phyloP scores from a whole-genome alignment of 2,888 invertebrate genomes.

The Pinctada fucata region DNA sequence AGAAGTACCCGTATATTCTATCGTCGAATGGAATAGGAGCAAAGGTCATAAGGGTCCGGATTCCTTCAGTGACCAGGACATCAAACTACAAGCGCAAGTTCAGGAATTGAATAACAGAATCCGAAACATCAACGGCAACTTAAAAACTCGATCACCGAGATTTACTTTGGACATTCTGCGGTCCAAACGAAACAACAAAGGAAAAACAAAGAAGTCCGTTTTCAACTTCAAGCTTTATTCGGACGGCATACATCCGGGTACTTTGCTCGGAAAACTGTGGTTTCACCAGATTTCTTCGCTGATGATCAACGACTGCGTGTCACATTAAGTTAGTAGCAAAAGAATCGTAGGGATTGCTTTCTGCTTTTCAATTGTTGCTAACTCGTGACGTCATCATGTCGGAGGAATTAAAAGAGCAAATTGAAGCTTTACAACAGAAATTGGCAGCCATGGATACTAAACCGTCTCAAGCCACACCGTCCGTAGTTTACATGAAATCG shows the following conservation, averaged over 20 bases:
- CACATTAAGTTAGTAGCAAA: background rate
- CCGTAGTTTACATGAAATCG: conserved; percentile 20
- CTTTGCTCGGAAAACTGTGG: background rate
- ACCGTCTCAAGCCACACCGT: too few species aligned
- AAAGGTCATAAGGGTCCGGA: background rate
- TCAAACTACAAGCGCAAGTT: background rate
- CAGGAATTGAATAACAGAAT: background rate
- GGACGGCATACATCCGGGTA: background rate
- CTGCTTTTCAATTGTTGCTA: background rate
- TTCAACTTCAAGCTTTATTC: background rate
- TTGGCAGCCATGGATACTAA: background rate
- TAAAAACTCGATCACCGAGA: background rate
- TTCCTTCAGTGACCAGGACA: conserved; percentile 18
- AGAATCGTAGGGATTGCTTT: too few species aligned
- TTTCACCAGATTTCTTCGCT: background rate
- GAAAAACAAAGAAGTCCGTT: background rate
- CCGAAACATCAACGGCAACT: background rate
- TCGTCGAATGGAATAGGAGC: background rate
- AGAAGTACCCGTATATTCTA: background rate
- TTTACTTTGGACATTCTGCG: background rate
- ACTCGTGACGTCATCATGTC: too few species aligned
- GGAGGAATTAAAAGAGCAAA: background rate
- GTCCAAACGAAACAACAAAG: background rate
- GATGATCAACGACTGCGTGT: background rate
- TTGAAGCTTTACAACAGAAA: background rate